Evolutionary conservation across 2,113 vertebrate species (phyloP).

Genomic region (Anseranas semipalmata): DNA sequence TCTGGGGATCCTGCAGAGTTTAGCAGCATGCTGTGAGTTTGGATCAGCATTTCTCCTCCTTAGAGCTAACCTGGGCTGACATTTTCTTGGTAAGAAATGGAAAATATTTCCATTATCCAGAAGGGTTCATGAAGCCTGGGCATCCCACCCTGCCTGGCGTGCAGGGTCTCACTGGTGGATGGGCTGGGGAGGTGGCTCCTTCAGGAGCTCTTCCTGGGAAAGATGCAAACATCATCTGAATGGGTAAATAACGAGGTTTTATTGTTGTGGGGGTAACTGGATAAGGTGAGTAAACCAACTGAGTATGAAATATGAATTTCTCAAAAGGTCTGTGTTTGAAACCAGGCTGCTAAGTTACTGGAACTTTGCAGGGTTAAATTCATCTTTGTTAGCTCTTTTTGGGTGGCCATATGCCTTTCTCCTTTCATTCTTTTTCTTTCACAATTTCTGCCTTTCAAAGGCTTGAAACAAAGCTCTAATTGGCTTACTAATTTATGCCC

Average conservation of each 20-base stretch:
- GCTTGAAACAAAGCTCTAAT: neutral
- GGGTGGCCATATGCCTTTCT: neutral
- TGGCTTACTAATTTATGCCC: neutral
- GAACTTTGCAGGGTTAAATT: neutral
- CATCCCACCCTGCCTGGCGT: neutral
- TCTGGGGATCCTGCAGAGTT: neutral
- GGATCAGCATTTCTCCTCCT: neutral
- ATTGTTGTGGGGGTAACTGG: neutral
- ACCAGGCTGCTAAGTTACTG: neutral
- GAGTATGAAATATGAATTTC: neutral
- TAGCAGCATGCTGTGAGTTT: neutral
- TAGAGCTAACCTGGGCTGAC: neutral
- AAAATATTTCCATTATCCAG: neutral
- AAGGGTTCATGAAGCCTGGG: neutral
- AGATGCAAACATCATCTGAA: neutral
- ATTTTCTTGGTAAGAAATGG: neutral
- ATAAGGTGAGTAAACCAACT: rapidly evolving
- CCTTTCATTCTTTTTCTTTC: neutral
- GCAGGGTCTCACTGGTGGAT: neutral
- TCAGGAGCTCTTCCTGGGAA: neutral
- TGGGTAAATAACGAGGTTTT: neutral
- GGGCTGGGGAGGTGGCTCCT: neutral
- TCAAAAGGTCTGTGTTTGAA: neutral
- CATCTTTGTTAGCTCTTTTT: neutral
- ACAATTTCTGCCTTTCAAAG: neutral